phyloP scores from a whole-genome alignment of 2,888 invertebrate genomes.

The Drosophila nr. medialis region DNA sequence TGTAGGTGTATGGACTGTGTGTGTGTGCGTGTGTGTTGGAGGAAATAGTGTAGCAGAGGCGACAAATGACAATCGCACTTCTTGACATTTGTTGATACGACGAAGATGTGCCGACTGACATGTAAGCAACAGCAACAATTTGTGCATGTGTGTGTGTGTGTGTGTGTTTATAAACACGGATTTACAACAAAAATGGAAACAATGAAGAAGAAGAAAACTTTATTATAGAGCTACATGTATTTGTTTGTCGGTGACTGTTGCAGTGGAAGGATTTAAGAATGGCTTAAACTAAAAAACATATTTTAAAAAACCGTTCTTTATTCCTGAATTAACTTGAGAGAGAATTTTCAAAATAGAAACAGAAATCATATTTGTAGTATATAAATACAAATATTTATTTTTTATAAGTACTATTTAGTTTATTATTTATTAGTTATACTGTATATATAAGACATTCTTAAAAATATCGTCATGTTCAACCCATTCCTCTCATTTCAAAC shows the following conservation, averaged over 20 bases:
- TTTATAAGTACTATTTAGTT: rapidly evolving
- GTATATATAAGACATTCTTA: not conserved
- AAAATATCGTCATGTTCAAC: not conserved
- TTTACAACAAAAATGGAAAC: slow-evolving; percentile 21
- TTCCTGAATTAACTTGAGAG: not conserved
- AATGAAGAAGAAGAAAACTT: not conserved
- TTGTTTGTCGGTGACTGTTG: not conserved
- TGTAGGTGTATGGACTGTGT: slow-evolving; percentile 1
- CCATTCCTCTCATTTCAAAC: too few species aligned
- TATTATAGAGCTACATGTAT: not conserved
- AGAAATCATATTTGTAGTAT: not conserved
- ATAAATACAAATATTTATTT: not conserved
- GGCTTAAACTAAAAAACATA: not conserved
- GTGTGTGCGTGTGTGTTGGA: slow-evolving; percentile 11
- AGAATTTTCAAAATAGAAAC: not conserved
- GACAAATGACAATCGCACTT: slow-evolving; percentile 32
- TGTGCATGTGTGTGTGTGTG: not conserved
- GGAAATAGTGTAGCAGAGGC: slow-evolving; percentile 41
- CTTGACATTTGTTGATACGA: slow-evolving; percentile 46
- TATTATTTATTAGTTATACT: not conserved
- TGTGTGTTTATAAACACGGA: slow-evolving; percentile 4
- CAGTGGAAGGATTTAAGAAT: not conserved
- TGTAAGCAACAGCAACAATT: slow-evolving; percentile 11
- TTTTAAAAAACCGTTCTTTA: not conserved
- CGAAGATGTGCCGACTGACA: slow-evolving; percentile 24